Conservation (phyloP, 2,113 vertebrate species). For the Tauraco erythrolophus region DNA sequence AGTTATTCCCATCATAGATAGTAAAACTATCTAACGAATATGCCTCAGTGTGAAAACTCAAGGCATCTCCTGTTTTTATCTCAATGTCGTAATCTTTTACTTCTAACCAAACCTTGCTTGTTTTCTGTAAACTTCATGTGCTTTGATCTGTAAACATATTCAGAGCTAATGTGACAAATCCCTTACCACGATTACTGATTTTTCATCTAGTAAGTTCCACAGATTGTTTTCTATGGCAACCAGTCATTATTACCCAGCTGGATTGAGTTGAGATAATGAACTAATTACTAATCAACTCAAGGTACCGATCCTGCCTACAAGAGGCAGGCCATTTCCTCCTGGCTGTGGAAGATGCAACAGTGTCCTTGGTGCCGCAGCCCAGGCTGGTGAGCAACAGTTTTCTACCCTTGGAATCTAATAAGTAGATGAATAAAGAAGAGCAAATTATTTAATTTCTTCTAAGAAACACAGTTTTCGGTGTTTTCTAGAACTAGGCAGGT, state of each 20-base stretch:
- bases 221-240: not conserved
- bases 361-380: no score
- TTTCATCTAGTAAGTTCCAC: not conserved
- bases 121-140: not conserved
- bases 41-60: not conserved
- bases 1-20: not conserved
- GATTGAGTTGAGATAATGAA: no score
- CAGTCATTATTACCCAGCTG: no score
- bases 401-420: not conserved
- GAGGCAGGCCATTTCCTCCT: no score
- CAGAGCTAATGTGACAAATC: not conserved
- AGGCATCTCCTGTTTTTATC: not conserved
- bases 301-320: no score
- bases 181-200: not conserved
- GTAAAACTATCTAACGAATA: not conserved
- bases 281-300: no score
- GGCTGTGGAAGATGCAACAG: no score
- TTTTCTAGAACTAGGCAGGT: not conserved
- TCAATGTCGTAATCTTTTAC: not conserved
- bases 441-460: not conserved
- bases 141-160: not conserved
- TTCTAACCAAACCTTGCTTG: not conserved
- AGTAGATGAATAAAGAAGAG: not conserved
- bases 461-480: not conserved
- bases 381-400: no score